Percentiles rank a stretch among this genome's conserved stretches.
Evolutionary conservation across 2,797 vertebrate genomes (phyloP).

Genomic region (Ctenosaura bakeri): DNA sequence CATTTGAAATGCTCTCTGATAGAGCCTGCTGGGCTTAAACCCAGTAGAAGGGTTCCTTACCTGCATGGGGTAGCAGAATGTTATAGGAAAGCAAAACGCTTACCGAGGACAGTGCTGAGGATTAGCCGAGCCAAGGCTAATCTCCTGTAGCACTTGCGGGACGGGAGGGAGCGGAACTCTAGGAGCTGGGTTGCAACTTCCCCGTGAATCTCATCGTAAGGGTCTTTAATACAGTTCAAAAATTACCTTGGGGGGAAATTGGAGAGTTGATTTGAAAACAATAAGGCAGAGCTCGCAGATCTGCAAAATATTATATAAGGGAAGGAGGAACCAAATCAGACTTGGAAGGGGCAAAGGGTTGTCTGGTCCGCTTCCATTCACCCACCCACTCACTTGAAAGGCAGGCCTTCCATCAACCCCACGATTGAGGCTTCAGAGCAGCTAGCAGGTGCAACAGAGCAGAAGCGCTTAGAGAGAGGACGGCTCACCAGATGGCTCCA

Average conservation of each 20-base stretch:
- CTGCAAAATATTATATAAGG: not conserved
- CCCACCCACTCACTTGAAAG: slow-evolving; percentile 6
- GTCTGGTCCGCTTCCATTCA: slow-evolving; percentile 3
- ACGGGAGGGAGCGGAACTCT: not conserved
- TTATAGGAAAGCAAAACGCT: not conserved
- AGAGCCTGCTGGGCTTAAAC: not conserved
- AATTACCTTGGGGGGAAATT: not conserved
- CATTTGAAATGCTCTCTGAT: not conserved
- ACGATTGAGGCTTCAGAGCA: not conserved
- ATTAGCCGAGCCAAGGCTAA: accelerated
- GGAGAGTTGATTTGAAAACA: slow-evolving; percentile 31
- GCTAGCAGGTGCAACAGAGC: not conserved
- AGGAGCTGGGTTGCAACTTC: not conserved
- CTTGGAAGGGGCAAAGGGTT: slow-evolving; percentile 1
- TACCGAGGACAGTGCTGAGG: not conserved
- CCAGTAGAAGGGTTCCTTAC: not conserved
- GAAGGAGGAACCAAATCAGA: slow-evolving; percentile 5
- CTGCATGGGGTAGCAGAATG: not conserved
- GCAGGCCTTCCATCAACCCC: not conserved
- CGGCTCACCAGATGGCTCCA: not conserved
- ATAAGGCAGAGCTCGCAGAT: not conserved
- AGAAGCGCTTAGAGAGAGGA: not conserved
- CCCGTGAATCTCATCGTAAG: not conserved
- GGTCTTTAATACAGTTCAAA: not conserved
- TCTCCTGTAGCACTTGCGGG: too few relatives aligned